phyloP scores from a whole-genome alignment of 2,113 vertebrate species.

The Miniopterus natalensis region DNA sequence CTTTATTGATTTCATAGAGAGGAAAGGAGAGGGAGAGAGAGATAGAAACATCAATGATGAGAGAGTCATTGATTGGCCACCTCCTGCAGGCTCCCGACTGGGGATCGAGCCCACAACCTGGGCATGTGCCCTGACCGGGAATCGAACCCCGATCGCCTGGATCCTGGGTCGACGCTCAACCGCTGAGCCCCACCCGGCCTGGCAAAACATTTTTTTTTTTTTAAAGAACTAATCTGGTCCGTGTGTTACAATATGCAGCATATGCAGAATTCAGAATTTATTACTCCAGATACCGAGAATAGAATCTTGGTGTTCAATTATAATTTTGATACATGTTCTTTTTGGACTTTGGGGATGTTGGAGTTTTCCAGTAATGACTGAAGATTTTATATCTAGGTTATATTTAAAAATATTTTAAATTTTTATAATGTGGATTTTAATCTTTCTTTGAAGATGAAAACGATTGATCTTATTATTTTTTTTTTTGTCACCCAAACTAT shows the following conservation, averaged over 20 bases:
- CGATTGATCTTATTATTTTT: background rate
- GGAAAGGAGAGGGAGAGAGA: too few relatives aligned
- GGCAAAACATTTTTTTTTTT: too few relatives aligned
- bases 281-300: background rate
- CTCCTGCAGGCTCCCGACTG: too few relatives aligned
- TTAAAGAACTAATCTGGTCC: too few relatives aligned
- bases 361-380: background rate
- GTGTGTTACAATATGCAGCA: background rate
- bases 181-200: too few relatives aligned
- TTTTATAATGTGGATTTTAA: background rate
- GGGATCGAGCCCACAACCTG: too few relatives aligned
- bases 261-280: background rate
- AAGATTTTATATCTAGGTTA: background rate
- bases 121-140: too few relatives aligned
- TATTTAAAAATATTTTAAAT: background rate
- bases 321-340: conserved; percentile 13
- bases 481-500: background rate
- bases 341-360: background rate
- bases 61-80: too few relatives aligned
- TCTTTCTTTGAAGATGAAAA: background rate
- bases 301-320: background rate
- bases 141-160: too few relatives aligned
- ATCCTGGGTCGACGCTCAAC: too few relatives aligned
- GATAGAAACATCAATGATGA: too few relatives aligned
- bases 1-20: too few relatives aligned